Base-by-base conservation (phyloP, 2,113 vertebrate genomes). In the Oenanthe melanoleuca region DNA sequence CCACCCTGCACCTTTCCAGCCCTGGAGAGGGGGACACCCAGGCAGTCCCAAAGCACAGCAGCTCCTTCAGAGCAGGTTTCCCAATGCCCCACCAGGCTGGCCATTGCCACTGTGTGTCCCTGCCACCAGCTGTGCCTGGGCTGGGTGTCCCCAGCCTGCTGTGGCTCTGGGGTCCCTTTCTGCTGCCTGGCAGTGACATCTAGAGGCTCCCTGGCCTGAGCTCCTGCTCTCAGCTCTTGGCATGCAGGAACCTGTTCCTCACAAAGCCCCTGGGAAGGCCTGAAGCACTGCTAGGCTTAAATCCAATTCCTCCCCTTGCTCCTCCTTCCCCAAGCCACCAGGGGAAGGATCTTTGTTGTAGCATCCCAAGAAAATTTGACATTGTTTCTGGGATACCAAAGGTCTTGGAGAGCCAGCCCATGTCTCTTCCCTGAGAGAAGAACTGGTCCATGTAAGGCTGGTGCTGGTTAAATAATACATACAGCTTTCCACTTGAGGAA, bases 161-260 rank as follows among this genome's bases (percentile, higher is more conserved):
- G 45, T 73, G 56, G 38, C 56, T 34, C 44, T 25, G 26, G 47
- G 61, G 63, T 63, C 40, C 28, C 7, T 82, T 94, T 92, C 31
- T 66, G 63, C 90, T 97, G 80, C 44, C 26, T 55, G 71, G 88
- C 69, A 95, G 92, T 95, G 98, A 90, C 98, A 97, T 87, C 97
- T 97, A 94, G 95, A 96, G 97, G 95, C 63, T 81, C 33, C 24
- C 20, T 37, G n/a, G 22, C 13, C 52, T 37, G 79, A 80, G 77
- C 61, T 86, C 45, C 60, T 4, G 44, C 73, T 70, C 2, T 0
- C 52, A 91, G 60, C 33, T 1, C 18, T 19, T 14, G 9, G 28
- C 69, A n/a, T 8, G 3, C n/a, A 63, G 37, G 50, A 72, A 50
- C 23, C 25, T 21, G 8, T 2, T 53, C 42, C 80, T 44, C 10